Conservation (phyloP, 2,888 invertebrate species). For the Pristionchus entomophagus region DNA sequence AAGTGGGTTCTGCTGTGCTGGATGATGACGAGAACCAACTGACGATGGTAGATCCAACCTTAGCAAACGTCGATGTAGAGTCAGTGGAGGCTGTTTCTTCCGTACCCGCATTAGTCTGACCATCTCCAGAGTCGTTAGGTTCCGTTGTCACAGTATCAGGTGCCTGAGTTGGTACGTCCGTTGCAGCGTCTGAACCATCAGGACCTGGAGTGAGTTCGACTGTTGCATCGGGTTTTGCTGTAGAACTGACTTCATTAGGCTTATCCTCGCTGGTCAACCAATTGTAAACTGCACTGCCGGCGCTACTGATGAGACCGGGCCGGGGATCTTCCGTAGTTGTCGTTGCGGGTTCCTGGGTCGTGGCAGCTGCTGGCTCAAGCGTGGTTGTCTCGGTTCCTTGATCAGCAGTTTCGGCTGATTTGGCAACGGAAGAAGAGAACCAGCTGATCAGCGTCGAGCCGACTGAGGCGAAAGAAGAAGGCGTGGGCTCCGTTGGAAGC, state of each 20-base stretch:
- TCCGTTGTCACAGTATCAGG: too few species aligned
- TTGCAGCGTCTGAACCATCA: neutral
- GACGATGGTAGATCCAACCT: slow-evolving; percentile 7
- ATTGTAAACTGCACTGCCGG: neutral
- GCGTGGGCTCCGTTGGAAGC: neutral
- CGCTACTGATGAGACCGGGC: neutral
- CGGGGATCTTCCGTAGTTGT: slow-evolving; percentile 1
- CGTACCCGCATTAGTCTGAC: too few species aligned
- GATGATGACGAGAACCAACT: neutral
- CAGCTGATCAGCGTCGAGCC: slow-evolving; percentile 26
- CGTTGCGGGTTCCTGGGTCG: neutral
- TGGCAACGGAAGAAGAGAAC: neutral
- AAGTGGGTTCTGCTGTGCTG: too few species aligned
- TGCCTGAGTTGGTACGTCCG: neutral
- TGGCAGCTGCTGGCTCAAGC: neutral
- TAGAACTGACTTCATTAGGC: too few species aligned
- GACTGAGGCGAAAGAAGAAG: neutral
- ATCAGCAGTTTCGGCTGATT: neutral
- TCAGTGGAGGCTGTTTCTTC: neutral
- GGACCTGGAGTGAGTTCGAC: too few species aligned
- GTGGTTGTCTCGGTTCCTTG: neutral
- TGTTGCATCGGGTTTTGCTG: neutral
- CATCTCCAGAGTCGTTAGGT: too few species aligned
- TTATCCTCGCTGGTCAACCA: neutral
- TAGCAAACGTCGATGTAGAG: neutral